Evolutionary conservation across 2,888 invertebrate genomes (phyloP), one percentile per base, ranked within the genome.

Genomic region (Ernsta delagoae): DNA sequence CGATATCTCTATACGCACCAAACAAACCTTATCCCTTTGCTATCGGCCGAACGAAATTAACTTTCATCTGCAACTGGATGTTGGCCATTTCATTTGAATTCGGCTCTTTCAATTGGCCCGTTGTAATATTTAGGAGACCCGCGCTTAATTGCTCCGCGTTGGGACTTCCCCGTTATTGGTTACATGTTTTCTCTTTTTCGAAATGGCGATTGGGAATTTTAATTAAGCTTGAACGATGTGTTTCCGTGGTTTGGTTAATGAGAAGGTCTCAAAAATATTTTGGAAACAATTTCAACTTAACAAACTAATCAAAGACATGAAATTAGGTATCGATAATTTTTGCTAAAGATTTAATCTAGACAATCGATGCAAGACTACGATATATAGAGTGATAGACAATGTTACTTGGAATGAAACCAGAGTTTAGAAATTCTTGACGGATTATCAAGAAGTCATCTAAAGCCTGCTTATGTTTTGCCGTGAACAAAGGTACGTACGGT

Each of bases 61-160:
- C 75, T 78, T 77, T 78, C 74, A 76, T 74, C 68, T 73, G 65
- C 53, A 66, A 70, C 72, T 66, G 71, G 68, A 59, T 57, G 50
- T 9, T 57, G 43, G 62, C 31, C 68, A 12, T 62, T 57, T 68
- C 62, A 57, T 68, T 62, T 62, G 48, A 68, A 62, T 62, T 68
- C 12, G 62, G 62, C 45, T 50, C 45, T 57, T 68, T 68, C 56
- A 68, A 68, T 68, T 62, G 62, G 56, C 24, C 45, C 56, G 16
- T 16, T 50, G 50, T 50, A 50, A 50, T 67, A 68, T 68, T 69
- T 69, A 69, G 48, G 62, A 69, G 57, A n/a, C 12, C 62, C 53
- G 24, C 11, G 12, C 45, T 62, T 59, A 62, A 68, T 57, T 63
- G 50, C 57, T 59, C 57, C 48, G 39, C 31, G 48, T 48, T 48